Evolutionary conservation across 2,888 invertebrate genomes (phyloP).

Genomic region (Drosophila picticornis): DNA sequence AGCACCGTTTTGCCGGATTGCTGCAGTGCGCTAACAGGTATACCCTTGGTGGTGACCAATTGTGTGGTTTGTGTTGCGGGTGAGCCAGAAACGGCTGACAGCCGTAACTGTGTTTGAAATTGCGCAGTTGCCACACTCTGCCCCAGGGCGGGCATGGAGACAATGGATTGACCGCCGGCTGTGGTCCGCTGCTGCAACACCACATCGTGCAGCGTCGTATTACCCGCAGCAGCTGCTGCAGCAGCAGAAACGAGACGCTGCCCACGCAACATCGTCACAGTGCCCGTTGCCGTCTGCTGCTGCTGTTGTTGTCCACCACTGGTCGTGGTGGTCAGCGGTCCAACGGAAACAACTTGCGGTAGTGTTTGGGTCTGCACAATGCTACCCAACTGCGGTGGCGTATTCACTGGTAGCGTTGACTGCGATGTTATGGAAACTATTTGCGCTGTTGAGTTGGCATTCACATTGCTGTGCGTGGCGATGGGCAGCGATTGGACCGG

Average conservation of each 20-base stretch:
- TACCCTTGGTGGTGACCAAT: constrained; percentile 83
- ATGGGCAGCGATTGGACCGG: constrained; percentile 83
- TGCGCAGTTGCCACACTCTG: constrained; percentile 82
- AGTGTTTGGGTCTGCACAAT: constrained; percentile 84
- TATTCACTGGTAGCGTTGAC: constrained; percentile 77
- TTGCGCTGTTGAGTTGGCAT: constrained; percentile 72
- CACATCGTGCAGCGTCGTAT: constrained; percentile 83
- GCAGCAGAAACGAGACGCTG: constrained; percentile 83
- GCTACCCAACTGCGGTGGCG: constrained; percentile 79
- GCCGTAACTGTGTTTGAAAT: constrained; percentile 84
- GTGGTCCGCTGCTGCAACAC: constrained; percentile 84
- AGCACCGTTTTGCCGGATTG: constrained; percentile 81
- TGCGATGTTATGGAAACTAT: constrained; percentile 84
- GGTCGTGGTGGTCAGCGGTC: constrained; percentile 85
- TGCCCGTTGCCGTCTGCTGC: constrained; percentile 67
- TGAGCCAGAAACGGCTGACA: constrained; percentile 78
- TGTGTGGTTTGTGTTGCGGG: constrained; percentile 73
- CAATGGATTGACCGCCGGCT: constrained; percentile 84
- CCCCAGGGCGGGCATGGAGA: constrained; percentile 84
- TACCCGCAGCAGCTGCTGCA: constrained; percentile 62
- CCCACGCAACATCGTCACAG: constrained; percentile 83
- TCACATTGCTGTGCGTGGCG: constrained; percentile 62
- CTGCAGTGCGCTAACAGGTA: constrained; percentile 83
- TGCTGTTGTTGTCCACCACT: constrained; percentile 76
- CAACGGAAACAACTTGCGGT: constrained; percentile 85